Evolutionary conservation across 2,888 invertebrate species (phyloP).

Genomic region (Ellobium chinense): DNA sequence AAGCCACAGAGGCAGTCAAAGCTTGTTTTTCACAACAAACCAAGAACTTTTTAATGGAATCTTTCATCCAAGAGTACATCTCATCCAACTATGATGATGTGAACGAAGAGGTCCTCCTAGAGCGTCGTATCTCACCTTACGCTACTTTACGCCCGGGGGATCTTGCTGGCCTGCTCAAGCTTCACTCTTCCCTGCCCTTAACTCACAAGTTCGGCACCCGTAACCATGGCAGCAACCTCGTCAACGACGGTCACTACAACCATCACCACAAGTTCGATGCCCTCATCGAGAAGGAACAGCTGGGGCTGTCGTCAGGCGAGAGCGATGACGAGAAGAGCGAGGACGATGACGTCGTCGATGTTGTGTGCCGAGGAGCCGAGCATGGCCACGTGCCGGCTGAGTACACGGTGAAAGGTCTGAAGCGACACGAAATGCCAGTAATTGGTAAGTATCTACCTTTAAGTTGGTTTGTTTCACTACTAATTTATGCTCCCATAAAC

Average conservation of each 20-base stretch:
- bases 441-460: slow-evolving; percentile 35
- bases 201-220: not conserved
- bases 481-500: not conserved
- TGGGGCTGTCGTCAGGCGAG: slow-evolving; percentile 2
- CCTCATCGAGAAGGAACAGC: slow-evolving; percentile 13
- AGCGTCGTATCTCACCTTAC: slow-evolving; percentile 49
- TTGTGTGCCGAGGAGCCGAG: slow-evolving; percentile 44
- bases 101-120: slow-evolving; percentile 32
- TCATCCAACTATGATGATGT: slow-evolving; percentile 22
- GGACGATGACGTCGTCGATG: slow-evolving; percentile 26
- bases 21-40: not conserved
- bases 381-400: slow-evolving; percentile 46
- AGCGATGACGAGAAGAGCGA: slow-evolving; percentile 33
- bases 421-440: slow-evolving; percentile 48
- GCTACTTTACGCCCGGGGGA: slow-evolving; percentile 49
- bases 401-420: slow-evolving; percentile 45
- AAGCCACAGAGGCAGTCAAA: not conserved
- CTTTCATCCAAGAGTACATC: slow-evolving; percentile 34
- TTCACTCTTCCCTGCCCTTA: not conserved
- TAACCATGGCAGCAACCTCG: slow-evolving; percentile 10
- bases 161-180: slow-evolving; percentile 36
- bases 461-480: not conserved
- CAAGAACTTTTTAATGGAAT: slow-evolving; percentile 46
- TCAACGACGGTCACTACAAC: no score
- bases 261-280: not conserved